These are phyloP conservation scores for Petrocephalus microphthalmus DNA, from an alignment of 2,113 vertebrate genomes.

Conservation along the genomic window DNA sequence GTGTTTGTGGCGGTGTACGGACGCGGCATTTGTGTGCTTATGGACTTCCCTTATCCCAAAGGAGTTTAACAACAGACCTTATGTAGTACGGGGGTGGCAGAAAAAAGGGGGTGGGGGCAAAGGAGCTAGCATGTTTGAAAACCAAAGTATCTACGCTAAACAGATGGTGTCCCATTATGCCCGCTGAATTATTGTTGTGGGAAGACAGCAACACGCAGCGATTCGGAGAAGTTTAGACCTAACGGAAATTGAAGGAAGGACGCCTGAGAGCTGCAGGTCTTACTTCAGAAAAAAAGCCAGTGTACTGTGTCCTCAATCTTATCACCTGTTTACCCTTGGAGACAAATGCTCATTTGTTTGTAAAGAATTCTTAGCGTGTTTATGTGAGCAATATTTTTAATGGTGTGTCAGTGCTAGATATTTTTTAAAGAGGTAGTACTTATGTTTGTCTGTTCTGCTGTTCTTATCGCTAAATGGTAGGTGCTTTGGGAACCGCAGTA, in stretches of 20 bases:
- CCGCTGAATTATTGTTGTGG: not conserved
- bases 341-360: not conserved
- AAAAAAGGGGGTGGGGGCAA: not conserved
- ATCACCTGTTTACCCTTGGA: not conserved
- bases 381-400: not conserved
- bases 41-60: not conserved
- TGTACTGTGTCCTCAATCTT: not conserved
- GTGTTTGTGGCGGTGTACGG: constrained; percentile 10
- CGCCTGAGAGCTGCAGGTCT: not conserved
- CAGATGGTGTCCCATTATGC: not conserved
- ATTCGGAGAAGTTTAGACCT: not conserved
- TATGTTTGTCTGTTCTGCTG: not conserved
- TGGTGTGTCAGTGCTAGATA: not conserved
- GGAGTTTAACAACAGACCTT: not conserved
- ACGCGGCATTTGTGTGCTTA: not conserved
- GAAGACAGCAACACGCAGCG: not conserved
- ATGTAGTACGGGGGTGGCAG: not conserved
- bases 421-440: not conserved
- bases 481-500: not conserved
- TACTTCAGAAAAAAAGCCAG: not conserved
- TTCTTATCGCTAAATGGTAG: not conserved
- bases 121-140: not conserved
- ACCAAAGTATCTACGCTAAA: not conserved
- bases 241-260: not conserved
- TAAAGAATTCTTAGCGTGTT: not conserved